These are phyloP conservation scores for Gibbula magus DNA, from an alignment of 2,888 invertebrate species.

Conservation along the genomic window DNA sequence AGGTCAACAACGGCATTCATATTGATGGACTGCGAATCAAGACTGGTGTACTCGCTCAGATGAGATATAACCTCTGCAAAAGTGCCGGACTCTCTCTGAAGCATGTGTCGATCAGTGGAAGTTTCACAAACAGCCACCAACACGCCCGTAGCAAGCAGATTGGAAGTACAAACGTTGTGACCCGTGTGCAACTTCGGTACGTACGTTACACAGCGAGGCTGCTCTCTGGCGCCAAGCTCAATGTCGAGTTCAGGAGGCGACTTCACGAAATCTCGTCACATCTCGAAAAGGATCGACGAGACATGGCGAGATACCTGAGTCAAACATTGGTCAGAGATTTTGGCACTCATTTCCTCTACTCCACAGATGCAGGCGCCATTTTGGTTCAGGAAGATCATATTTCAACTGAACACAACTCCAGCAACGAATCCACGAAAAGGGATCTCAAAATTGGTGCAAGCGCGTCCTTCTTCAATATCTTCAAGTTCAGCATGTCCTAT, in stretches of 20 bases:
- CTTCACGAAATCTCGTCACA: conserved; percentile 59
- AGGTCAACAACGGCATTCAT: too few species aligned
- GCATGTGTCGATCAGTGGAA: conserved; percentile 51
- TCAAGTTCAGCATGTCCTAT: conserved; percentile 39
- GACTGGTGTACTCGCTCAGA: conserved; percentile 50
- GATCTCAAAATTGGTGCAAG: conserved; percentile 51
- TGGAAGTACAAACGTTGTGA: conserved; percentile 46
- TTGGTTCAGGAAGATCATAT: conserved; percentile 53
- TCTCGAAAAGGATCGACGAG: conserved; percentile 48
- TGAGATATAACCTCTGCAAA: conserved; percentile 49
- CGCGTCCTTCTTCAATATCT: conserved; percentile 52
- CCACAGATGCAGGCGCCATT: conserved; percentile 53
- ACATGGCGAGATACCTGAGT: conserved; percentile 59
- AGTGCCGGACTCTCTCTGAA: conserved; percentile 46
- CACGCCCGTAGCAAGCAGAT: conserved; percentile 48
- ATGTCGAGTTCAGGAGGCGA: conserved; percentile 47
- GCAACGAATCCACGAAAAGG: conserved; percentile 38
- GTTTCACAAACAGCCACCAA: conserved; percentile 54
- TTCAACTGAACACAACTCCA: conserved; percentile 34
- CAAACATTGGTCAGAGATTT: conserved; percentile 65
- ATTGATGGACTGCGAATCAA: conserved; percentile 53
- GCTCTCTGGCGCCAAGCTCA: conserved; percentile 49
- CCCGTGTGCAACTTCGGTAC: conserved; percentile 41
- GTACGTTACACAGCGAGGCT: conserved; percentile 52
- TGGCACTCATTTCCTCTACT: conserved; percentile 62